Evolutionary conservation across 2,113 vertebrate species (phyloP).

Genomic region (Lampris megalopsis): DNA sequence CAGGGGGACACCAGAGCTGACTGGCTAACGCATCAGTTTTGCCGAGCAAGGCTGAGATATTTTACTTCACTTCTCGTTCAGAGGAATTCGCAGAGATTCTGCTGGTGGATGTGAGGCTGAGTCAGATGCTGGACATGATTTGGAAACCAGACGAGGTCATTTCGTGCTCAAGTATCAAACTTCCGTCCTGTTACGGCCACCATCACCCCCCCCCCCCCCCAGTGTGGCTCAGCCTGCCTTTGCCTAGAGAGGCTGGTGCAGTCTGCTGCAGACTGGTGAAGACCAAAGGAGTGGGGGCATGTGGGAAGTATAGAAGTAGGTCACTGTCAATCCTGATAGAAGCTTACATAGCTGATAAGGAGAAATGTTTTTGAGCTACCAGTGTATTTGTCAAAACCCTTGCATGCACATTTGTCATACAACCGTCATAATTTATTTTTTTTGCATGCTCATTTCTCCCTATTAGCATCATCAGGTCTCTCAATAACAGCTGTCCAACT

Average conservation of each 20-base stretch:
- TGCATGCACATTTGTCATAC: background rate
- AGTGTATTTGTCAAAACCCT: background rate
- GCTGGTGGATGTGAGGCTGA: too few relatives aligned
- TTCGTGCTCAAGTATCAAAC: slow-evolving; percentile 1
- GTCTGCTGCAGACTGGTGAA: slow-evolving; percentile 49
- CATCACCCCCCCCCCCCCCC: slow-evolving; percentile 45
- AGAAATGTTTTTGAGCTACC: slow-evolving; percentile 21
- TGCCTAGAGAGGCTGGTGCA: slow-evolving; percentile 8
- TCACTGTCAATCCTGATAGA: slow-evolving; percentile 72
- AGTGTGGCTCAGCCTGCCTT: slow-evolving; percentile 10
- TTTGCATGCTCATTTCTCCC: background rate
- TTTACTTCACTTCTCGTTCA: too few relatives aligned
- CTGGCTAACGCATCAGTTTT: too few relatives aligned
- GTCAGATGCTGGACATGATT: background rate
- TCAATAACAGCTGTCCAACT: slow-evolving; percentile 4
- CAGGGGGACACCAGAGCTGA: too few relatives aligned
- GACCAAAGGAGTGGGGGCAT: slow-evolving; percentile 37
- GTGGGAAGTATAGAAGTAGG: slow-evolving; percentile 74
- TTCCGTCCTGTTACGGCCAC: background rate
- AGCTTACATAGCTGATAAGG: slow-evolving; percentile 54
- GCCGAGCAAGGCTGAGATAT: too few relatives aligned
- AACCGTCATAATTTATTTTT: background rate
- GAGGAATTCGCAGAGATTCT: too few relatives aligned
- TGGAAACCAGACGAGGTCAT: background rate
- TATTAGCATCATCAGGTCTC: background rate